A percentile compares a stretch with the other conserved stretches of the same genome.
Conservation (phyloP, 1,140 invertebrate genomes). For the Lethocerus indicus region DNA sequence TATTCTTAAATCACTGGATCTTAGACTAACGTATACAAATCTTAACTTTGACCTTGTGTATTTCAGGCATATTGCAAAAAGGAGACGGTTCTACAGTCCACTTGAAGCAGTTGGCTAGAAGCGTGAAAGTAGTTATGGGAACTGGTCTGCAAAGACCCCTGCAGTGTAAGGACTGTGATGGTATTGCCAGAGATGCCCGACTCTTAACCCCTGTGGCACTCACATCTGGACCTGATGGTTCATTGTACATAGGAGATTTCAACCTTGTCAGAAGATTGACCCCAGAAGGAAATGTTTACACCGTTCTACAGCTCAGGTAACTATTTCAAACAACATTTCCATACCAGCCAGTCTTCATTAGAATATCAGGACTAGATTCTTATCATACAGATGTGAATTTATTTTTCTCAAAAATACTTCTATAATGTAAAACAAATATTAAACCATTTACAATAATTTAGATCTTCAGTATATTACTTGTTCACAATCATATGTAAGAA, state of each 20-base stretch:
- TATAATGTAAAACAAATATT: background rate
- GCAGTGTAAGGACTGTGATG: constrained; percentile 66
- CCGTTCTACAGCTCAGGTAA: constrained; percentile 80
- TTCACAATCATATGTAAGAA: background rate
- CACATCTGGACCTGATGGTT: constrained; percentile 87
- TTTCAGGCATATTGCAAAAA: constrained; percentile 73
- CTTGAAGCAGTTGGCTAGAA: constrained; percentile 79
- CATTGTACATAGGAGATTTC: constrained; percentile 92
- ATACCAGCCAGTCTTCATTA: background rate
- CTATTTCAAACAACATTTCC: background rate
- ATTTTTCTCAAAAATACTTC: background rate
- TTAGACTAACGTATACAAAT: background rate
- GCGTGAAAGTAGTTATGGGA: constrained; percentile 83
- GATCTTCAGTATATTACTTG: background rate
- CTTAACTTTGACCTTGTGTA: background rate
- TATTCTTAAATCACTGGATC: no score
- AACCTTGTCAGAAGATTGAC: constrained; percentile 87
- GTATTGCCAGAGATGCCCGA: constrained; percentile 66
- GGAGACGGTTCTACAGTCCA: constrained; percentile 88
- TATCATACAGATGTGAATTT: no score
- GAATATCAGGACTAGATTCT: no score
- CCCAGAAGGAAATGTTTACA: constrained; percentile 79
- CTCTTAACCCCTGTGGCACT: constrained; percentile 84
- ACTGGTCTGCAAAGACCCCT: constrained; percentile 71
- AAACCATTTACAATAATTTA: background rate